These are phyloP conservation scores for Saguinus imperator DNA, from an alignment of 2,113 vertebrate genomes.

Conservation along the genomic window DNA sequence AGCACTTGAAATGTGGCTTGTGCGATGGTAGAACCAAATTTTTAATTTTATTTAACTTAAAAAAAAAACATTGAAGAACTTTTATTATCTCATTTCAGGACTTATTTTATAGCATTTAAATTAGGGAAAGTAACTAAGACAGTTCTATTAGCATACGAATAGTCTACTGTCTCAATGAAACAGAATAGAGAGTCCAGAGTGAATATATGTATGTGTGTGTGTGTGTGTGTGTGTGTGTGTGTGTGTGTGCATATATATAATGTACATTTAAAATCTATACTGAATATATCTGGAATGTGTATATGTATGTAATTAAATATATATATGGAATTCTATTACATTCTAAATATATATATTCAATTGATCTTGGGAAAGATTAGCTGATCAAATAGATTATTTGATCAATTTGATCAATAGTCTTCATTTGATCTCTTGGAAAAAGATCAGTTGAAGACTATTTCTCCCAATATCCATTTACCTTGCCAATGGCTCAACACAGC, in stretches of 20 bases:
- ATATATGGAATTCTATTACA: too few species aligned
- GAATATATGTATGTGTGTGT: background rate
- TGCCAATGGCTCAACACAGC: too few species aligned
- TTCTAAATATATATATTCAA: too few species aligned
- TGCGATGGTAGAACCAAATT: background rate
- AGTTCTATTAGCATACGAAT: constrained; percentile 1
- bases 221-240: background rate
- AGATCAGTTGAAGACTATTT: background rate
- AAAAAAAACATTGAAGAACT: background rate
- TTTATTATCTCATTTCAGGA: background rate
- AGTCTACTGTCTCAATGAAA: background rate
- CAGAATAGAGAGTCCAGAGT: background rate
- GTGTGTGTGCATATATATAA: too few species aligned
- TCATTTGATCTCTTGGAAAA: background rate
- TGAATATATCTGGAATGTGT: too few species aligned
- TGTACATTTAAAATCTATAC: too few species aligned
- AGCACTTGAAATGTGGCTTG: background rate
- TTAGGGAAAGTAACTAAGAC: background rate
- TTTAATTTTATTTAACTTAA: background rate
- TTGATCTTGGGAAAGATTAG: too few species aligned
- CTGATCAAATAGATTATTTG: too few species aligned
- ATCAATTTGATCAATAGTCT: background rate
- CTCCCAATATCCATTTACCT: too few species aligned
- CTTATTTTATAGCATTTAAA: constrained; percentile 41
- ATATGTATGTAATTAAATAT: too few species aligned